Percentiles rank a stretch among this genome's conserved stretches.
Evolutionary conservation across 2,888 invertebrate species (phyloP).

Genomic region (Agrochola macilenta): DNA sequence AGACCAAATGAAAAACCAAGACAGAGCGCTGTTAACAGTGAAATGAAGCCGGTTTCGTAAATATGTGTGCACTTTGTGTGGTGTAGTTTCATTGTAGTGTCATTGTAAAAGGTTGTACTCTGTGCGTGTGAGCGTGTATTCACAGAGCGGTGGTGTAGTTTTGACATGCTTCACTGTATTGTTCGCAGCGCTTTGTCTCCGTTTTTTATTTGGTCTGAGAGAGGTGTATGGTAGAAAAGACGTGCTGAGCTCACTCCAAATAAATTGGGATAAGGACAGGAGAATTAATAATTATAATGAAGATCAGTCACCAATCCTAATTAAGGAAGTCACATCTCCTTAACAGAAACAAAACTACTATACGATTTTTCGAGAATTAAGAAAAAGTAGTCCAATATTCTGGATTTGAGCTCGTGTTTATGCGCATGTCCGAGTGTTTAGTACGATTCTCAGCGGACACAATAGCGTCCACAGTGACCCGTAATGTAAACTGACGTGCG

Average conservation of each 20-base stretch:
- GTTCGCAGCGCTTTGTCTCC: too few species aligned
- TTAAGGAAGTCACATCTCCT: neutral
- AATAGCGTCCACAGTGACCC: conserved; percentile 65
- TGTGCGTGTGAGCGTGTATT: too few species aligned
- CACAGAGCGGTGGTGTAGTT: too few species aligned
- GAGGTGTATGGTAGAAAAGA: neutral
- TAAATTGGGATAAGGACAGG: neutral
- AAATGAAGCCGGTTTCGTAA: too few species aligned
- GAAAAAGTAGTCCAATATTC: conserved; percentile 24
- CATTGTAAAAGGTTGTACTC: too few species aligned
- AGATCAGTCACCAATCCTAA: neutral
- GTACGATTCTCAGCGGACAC: conserved; percentile 61
- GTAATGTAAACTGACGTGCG: conserved; percentile 77
- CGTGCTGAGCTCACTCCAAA: neutral
- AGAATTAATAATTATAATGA: neutral
- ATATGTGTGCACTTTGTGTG: too few species aligned
- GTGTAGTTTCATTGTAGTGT: too few species aligned
- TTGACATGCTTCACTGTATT: too few species aligned
- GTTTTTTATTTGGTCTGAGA: too few species aligned
- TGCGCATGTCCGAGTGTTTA: conserved; percentile 44
- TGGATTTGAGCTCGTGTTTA: conserved; percentile 40
- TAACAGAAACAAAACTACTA: neutral
- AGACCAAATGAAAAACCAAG: too few species aligned
- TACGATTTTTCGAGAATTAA: neutral
- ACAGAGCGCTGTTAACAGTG: too few species aligned